These are phyloP conservation scores for Sarotherodon lohbergeri DNA, from an alignment of 2,113 vertebrate species.

Conservation along the genomic window DNA sequence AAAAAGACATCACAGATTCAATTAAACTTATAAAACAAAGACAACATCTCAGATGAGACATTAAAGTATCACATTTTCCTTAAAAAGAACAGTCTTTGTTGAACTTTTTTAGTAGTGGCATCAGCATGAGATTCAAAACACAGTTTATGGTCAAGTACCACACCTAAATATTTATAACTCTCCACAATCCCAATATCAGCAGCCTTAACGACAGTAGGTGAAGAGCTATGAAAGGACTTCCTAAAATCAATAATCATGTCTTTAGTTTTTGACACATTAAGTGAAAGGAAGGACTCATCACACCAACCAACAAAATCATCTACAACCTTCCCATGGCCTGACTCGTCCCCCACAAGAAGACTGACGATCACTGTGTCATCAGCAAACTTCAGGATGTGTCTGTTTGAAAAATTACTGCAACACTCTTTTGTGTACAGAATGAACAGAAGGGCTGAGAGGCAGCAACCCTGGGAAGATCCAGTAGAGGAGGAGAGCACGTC, in stretches of 20 bases:
- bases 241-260: not conserved
- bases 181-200: not conserved
- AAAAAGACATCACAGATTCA: too few relatives aligned
- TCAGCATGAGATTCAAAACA: too few relatives aligned
- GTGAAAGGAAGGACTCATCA: not conserved
- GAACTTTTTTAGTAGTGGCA: too few relatives aligned
- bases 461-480: not conserved
- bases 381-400: not conserved
- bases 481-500: not conserved
- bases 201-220: not conserved
- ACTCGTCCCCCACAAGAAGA: not conserved
- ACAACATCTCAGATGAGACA: too few relatives aligned
- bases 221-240: not conserved
- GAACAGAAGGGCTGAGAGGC: not conserved
- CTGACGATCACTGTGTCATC: not conserved
- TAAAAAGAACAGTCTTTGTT: too few relatives aligned
- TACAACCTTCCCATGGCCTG: not conserved
- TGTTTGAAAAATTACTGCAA: not conserved
- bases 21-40: too few relatives aligned
- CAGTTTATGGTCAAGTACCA: not conserved
- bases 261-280: not conserved
- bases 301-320: not conserved
- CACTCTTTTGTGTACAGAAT: not conserved
- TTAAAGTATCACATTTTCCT: too few relatives aligned
- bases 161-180: not conserved